These are phyloP conservation scores for Belgica antarctica DNA, from an alignment of 2,888 invertebrate species.

Conservation along the genomic window DNA sequence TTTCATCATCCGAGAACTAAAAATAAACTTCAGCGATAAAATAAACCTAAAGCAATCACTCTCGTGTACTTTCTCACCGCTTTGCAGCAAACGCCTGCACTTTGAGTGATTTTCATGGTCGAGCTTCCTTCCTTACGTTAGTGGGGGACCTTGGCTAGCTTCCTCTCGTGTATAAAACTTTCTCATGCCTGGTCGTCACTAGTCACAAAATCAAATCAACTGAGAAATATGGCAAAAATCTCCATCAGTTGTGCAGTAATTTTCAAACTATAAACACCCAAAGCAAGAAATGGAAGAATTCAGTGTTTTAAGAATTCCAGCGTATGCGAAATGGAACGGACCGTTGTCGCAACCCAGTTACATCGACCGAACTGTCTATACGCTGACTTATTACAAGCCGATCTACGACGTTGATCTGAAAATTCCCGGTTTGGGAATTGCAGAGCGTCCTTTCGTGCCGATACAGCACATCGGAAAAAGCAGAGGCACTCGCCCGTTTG, in stretches of 20 bases:
- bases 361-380: conserved; percentile 22
- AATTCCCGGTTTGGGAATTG: conserved; percentile 39
- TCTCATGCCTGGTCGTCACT: no score
- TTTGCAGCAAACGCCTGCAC: no score
- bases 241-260: no score
- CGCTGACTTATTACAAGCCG: conserved; percentile 34
- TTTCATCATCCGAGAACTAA: conserved; percentile 2
- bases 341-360: not conserved
- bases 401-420: conserved; percentile 37
- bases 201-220: no score
- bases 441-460: conserved; percentile 34
- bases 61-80: no score
- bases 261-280: no score
- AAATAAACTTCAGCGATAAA: not conserved
- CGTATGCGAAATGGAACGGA: conserved; percentile 29
- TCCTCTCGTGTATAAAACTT: no score
- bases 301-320: conserved; percentile 38
- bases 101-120: no score
- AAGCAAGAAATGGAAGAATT: conserved; percentile 44
- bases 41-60: not conserved
- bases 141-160: no score
- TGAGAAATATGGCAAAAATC: no score
- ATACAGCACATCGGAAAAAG: conserved; percentile 26
- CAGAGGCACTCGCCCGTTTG: conserved; percentile 22
- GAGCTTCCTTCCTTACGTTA: no score